These are phyloP conservation scores for Stictocephala bisonia DNA, from an alignment of 2,888 invertebrate genomes.

Conservation along the genomic window DNA sequence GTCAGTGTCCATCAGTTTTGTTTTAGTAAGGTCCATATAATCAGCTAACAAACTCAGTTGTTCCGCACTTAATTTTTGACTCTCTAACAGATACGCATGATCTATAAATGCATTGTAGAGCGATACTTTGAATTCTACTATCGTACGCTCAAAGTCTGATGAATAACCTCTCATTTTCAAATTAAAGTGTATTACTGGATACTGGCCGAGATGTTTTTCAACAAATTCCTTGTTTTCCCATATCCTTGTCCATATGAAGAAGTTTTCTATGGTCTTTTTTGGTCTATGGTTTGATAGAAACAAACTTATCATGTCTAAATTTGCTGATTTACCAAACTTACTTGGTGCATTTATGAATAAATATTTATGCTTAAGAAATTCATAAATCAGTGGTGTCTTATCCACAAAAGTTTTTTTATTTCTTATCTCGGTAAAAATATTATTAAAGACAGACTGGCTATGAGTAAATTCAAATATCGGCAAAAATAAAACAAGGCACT, in stretches of 20 bases:
- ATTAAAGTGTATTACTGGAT: slow-evolving; percentile 7
- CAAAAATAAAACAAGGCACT: too few relatives aligned
- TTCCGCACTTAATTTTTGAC: slow-evolving; percentile 12
- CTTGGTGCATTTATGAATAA: slow-evolving; percentile 22
- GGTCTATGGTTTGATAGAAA: not conserved
- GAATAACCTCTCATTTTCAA: not conserved
- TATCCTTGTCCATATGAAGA: not conserved
- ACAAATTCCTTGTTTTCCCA: not conserved
- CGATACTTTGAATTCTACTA: slow-evolving; percentile 13
- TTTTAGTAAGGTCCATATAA: slow-evolving; percentile 8
- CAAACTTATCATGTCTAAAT: slow-evolving; percentile 23
- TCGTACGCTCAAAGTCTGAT: not conserved
- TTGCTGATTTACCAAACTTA: slow-evolving; percentile 30
- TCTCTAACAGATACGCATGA: slow-evolving; percentile 20
- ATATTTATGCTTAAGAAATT: slow-evolving; percentile 16
- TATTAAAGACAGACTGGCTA: slow-evolving; percentile 17
- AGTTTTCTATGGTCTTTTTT: not conserved
- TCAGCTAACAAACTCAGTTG: slow-evolving; percentile 10
- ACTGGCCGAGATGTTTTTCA: not conserved
- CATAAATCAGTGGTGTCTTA: slow-evolving; percentile 5
- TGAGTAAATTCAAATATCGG: too few relatives aligned
- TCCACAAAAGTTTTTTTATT: slow-evolving; percentile 24
- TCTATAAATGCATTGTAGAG: slow-evolving; percentile 22
- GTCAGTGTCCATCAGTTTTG: not conserved
- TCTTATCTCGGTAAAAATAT: not conserved